Evolutionary conservation across 1,140 invertebrate genomes (phyloP), one percentile per base, ranked within the genome.

Genomic region (Ctenoplectra terminalis): DNA sequence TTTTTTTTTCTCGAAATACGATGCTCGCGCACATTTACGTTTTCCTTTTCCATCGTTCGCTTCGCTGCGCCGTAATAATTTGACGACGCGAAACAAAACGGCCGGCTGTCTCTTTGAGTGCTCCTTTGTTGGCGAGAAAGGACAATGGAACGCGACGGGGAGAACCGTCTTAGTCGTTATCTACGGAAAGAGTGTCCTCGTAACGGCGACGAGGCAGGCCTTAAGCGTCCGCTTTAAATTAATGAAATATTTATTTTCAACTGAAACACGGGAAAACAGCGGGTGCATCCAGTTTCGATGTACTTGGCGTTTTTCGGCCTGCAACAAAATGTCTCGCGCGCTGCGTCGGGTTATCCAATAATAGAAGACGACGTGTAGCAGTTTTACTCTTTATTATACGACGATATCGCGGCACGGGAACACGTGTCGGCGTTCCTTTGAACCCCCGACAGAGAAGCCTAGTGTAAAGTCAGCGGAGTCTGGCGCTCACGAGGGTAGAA

Each of bases 71-170:
- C 40, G 60, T 66, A 56, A 67, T 81, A 81, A 81, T 75, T 81
- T 67, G 79, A 74, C 61, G 50, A 81, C 50, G 29, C 37, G 63
- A 75, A 75, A 81, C 71, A 58, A 60, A 74, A 46, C 56, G n/a
- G 15, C 54, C 54, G 43, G 20, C 37, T 29, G 50, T n/a, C 50
- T 52, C 29, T 34, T 48, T 46, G 40, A 48, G 77, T 29, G 40
- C 29, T 66, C 29, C 50, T 50, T 58, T 46, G 23, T 34, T 17
- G 4, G 11, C 17, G 4, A 52, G 40, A 6, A 23, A 34, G 37
- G n/a, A 72, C 23, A 34, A 46, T 29, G 43, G 23, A 2, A 67
- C 64, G 31, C 0, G n/a, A 15, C 13, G 40, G 17, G 23, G 17
- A 7, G 50, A 20, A 43, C 2, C n/a, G 40, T 43, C 37, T 58